Evolutionary conservation across 2,113 vertebrate species (phyloP), one percentile per base, ranked within the genome.

Genomic region (Heterochromis multidens): DNA sequence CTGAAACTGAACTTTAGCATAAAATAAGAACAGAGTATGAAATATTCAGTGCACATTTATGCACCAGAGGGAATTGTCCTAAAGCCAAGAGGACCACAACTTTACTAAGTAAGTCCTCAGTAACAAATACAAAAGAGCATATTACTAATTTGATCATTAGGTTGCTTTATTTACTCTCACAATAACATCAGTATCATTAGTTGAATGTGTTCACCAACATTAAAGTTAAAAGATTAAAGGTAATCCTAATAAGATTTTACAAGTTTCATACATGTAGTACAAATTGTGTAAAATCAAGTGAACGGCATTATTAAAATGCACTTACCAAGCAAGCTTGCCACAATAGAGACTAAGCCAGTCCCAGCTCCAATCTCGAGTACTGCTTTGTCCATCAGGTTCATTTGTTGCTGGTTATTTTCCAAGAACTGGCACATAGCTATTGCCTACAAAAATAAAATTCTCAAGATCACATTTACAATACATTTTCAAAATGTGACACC

Each of bases 361-460:
- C 98, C 98, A 60, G 98, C 97, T 37, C 98, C 98, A 4, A 99
- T 95, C 96, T 99, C 98, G 79, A 99, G 93, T 57, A 98, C 95
- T 2, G 97, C 96, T 82, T 98, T 98, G 87, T 97, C 97, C 95
- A 93, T 95, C 85, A 99, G 92, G 89, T 95, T 96, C 85, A 98
- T 80, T 92, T 97, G 96, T 52, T 97, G 95, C 87, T 94, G 94
- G 86, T 99, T 97, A 87, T 97, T 97, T 89, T 98, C 97, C 95
- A 99, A 93, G 89, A 98, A 99, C 4, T 96, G 96, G 82, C 97
- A 97, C 94, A 99, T 93, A 93, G 97, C 97, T 59, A 95, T 92
- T 25, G 97, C 97, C 98, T 98, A 86, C 81, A 72, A 94, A 88
- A 79, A 56, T 5, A 91, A 43, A 40, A 52, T 58, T 12, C 1